Conservation (phyloP, 2,888 invertebrate species). For the Cheilosia grossa region DNA sequence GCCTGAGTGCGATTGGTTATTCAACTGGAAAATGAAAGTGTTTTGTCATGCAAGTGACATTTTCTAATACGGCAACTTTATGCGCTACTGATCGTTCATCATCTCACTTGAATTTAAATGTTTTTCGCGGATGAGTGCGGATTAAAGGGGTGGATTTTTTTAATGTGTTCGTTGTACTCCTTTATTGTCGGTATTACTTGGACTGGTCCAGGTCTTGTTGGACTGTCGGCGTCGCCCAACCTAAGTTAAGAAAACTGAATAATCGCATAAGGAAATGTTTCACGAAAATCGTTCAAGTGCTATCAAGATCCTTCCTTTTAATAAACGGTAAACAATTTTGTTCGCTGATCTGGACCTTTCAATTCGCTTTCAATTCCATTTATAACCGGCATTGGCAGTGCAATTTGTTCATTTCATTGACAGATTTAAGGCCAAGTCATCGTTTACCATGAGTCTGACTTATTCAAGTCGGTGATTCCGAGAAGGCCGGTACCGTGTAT, state of each 20-base stretch:
- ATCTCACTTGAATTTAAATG: slow-evolving; percentile 43
- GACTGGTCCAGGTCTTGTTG: too few relatives aligned
- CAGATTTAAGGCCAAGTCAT: neutral
- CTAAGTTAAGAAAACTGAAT: too few relatives aligned
- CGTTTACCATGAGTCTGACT: neutral
- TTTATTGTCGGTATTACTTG: too few relatives aligned
- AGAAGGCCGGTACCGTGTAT: neutral
- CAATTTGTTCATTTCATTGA: slow-evolving; percentile 43
- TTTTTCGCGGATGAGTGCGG: slow-evolving; percentile 35
- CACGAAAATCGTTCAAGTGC: too few relatives aligned
- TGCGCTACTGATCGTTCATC: slow-evolving; percentile 62
- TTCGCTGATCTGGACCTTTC: slow-evolving; percentile 30
- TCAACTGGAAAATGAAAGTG: slow-evolving; percentile 69
- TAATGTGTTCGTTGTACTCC: too few relatives aligned
- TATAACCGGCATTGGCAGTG: slow-evolving; percentile 19
- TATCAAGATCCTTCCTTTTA: neutral
- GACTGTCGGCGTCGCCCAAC: too few relatives aligned
- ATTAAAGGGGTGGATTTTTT: neutral
- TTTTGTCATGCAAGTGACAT: slow-evolving; percentile 71
- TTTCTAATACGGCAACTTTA: slow-evolving; percentile 52
- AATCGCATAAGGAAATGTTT: too few relatives aligned
- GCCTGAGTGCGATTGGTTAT: slow-evolving; percentile 40
- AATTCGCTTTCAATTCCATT: slow-evolving; percentile 35
- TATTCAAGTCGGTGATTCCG: neutral
- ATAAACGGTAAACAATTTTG: slow-evolving; percentile 31